A percentile compares a stretch with the other conserved stretches of the same genome.
phyloP scores from a whole-genome alignment of 1,140 invertebrate genomes.

The Orius insidiosus region DNA sequence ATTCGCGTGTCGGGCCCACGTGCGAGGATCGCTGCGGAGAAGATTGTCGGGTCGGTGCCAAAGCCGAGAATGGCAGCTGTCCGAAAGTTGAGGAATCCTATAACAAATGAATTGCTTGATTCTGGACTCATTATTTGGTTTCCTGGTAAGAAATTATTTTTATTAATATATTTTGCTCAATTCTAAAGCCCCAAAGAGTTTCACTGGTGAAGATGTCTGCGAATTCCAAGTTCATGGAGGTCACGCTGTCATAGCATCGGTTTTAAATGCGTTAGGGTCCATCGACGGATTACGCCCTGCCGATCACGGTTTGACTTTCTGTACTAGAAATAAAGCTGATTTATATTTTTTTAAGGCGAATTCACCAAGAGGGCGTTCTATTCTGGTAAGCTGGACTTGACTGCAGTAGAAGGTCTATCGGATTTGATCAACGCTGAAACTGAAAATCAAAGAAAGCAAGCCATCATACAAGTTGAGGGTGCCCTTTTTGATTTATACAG shows the following conservation, averaged over 20 bases:
- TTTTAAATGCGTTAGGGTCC: conserved; percentile 45
- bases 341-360: conserved; percentile 32
- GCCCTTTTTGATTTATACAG: conserved; percentile 46
- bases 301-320: conserved; percentile 46
- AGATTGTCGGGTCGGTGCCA: conserved; percentile 36
- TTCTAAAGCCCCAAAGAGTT: conserved; percentile 60
- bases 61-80: conserved; percentile 45
- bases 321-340: background rate
- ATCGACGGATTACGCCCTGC: conserved; percentile 48
- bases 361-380: conserved; percentile 66
- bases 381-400: conserved; percentile 74
- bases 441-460: conserved; percentile 67
- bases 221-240: conserved; percentile 87
- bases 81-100: conserved; percentile 41
- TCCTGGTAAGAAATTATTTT: conserved; percentile 36
- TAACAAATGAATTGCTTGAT: conserved; percentile 49
- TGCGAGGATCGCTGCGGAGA: conserved; percentile 34
- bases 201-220: conserved; percentile 82
- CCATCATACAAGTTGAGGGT: conserved; percentile 58
- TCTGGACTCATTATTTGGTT: conserved; percentile 72
- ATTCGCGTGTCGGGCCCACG: conserved; percentile 57
- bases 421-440: conserved; percentile 83
- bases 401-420: conserved; percentile 71
- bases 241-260: conserved; percentile 50
- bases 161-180: background rate